Percentiles rank a stretch among this genome's conserved stretches.
phyloP scores from a whole-genome alignment of 2,113 vertebrate genomes.

The Calyptommatus sinebrachiatus region DNA sequence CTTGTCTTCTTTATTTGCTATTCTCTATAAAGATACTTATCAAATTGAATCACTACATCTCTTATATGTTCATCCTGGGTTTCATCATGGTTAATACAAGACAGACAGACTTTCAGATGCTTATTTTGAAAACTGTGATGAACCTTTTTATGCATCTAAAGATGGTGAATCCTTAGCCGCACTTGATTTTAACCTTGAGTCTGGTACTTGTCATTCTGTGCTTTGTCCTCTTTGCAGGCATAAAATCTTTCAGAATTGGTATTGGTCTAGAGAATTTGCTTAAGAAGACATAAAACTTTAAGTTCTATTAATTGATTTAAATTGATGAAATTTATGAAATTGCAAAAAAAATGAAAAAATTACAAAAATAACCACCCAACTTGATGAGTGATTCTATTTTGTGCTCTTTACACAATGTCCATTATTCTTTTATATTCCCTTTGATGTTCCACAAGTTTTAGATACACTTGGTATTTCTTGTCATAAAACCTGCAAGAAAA shows the following conservation, averaged over 20 bases:
- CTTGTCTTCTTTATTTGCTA: too few species aligned
- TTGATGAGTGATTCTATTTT: background rate
- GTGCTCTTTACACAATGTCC: conserved; percentile 54
- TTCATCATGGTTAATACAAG: too few species aligned
- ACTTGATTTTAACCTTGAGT: background rate
- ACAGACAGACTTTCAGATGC: too few species aligned
- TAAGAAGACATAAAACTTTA: background rate
- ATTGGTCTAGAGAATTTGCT: conserved; percentile 18
- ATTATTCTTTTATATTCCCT: conserved; percentile 87
- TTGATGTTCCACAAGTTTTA: conserved; percentile 86
- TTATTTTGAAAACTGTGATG: too few species aligned
- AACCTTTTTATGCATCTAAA: too few species aligned
- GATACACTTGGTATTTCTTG: conserved; percentile 89
- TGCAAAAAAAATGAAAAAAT: background rate
- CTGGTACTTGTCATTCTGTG: background rate
- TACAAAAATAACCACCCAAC: background rate
- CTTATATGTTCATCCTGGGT: too few species aligned
- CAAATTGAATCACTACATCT: too few species aligned
- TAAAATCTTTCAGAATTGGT: background rate
- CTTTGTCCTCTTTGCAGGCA: background rate
- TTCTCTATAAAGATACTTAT: too few species aligned
- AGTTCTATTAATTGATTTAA: conserved; percentile 23
- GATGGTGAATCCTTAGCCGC: too few species aligned
- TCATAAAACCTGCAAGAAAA: conserved; percentile 83
- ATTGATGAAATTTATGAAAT: conserved; percentile 7